Evolutionary conservation across 92 coral and sea anemone species (phyloP).

Genomic region (Pocillopora grandis): DNA sequence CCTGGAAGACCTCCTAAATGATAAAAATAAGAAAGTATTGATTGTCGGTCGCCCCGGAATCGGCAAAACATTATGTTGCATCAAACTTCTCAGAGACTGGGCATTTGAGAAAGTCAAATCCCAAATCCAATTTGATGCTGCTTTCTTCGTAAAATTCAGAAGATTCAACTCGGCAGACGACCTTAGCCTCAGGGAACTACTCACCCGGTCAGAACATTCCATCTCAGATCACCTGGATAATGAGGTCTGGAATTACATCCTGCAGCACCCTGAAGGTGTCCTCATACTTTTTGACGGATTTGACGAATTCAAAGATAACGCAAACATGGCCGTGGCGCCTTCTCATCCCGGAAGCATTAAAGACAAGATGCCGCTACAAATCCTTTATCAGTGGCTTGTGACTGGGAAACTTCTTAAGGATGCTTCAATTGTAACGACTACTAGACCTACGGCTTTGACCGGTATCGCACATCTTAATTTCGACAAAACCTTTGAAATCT

Average conservation of each 20-base stretch:
- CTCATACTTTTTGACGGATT: slow-evolving; percentile 55
- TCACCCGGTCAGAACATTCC: slow-evolving; percentile 1
- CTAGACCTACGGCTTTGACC: background rate
- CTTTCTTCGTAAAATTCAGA: slow-evolving; percentile 26
- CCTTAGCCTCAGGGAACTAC: slow-evolving; percentile 32
- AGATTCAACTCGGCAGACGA: background rate
- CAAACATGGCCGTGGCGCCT: slow-evolving; percentile 13
- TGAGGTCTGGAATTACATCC: slow-evolving; percentile 19
- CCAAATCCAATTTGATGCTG: slow-evolving; percentile 1
- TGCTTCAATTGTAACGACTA: background rate
- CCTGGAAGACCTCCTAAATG: background rate
- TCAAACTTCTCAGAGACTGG: slow-evolving; percentile 53
- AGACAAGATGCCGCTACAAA: slow-evolving; percentile 1
- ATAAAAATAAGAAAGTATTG: slow-evolving; percentile 12
- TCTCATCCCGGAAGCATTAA: background rate
- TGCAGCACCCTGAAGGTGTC: slow-evolving; percentile 12
- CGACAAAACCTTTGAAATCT: background rate
- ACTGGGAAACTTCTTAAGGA: background rate
- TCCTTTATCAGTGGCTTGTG: background rate
- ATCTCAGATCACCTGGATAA: background rate
- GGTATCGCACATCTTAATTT: background rate
- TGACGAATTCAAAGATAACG: slow-evolving; percentile 34
- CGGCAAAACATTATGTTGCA: background rate
- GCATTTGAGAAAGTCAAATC: background rate
- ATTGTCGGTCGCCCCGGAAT: background rate